A percentile compares a stretch with the other conserved stretches of the same genome.
Conservation (phyloP, 1,140 invertebrate genomes). For the Papilio dardanus region DNA sequence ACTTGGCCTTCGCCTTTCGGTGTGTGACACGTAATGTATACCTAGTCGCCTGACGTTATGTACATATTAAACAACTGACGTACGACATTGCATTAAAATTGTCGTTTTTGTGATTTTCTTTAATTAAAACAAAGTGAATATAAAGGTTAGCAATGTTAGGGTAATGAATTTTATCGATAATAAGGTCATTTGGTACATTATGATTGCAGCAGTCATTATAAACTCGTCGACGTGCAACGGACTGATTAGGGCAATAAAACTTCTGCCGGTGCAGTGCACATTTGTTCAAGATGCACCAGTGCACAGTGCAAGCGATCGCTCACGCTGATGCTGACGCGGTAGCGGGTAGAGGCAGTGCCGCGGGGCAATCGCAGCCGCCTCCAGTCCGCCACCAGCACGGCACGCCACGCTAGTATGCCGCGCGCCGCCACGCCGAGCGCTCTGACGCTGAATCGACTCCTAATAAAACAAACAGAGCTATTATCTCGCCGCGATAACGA, state of each 20-base stretch:
- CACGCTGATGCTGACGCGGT: constrained; percentile 42
- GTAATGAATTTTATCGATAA: constrained; percentile 27
- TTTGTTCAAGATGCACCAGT: constrained; percentile 39
- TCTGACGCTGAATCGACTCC: constrained; percentile 50
- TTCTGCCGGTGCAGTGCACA: constrained; percentile 27
- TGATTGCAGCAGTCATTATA: constrained; percentile 34
- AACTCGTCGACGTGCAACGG: constrained; percentile 28
- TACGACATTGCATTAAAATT: constrained; percentile 11
- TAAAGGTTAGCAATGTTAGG: constrained; percentile 7
- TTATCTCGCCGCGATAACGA: constrained; percentile 75
- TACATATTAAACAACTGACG: constrained; percentile 29
- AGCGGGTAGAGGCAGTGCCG: constrained; percentile 43
- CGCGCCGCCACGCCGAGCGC: constrained; percentile 59
- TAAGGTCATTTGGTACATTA: constrained; percentile 32
- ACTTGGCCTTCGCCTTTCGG: constrained; percentile 61
- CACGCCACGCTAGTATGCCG: constrained; percentile 54
- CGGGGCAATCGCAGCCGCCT: constrained; percentile 36
- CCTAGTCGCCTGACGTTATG: constrained; percentile 32
- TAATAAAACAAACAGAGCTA: constrained; percentile 73
- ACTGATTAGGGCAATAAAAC: constrained; percentile 34
- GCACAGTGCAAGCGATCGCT: constrained; percentile 29
- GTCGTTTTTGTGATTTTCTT: background rate
- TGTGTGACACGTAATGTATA: constrained; percentile 46
- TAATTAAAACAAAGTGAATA: background rate
- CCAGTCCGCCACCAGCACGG: constrained; percentile 7